Base-by-base conservation (phyloP, 2,888 invertebrate species). In the Zygaena filipendulae region DNA sequence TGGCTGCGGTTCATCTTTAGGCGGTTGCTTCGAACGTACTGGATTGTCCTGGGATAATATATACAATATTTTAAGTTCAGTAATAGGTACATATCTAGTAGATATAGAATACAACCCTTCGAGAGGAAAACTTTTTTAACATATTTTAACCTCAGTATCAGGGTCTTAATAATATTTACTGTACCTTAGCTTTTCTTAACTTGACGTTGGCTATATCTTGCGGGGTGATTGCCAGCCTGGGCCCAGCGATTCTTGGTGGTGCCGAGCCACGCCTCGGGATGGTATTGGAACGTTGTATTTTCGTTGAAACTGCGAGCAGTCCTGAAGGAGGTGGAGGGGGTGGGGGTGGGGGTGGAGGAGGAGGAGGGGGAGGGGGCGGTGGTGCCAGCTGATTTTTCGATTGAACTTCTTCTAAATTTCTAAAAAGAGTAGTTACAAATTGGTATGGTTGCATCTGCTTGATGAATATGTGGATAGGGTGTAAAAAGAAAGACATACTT, bases 131-230 rank as follows among this genome's bases (percentile, higher is more conserved):
- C n/a, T n/a, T n/a, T n/a, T n/a, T n/a, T n/a, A n/a, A n/a, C n/a
- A n/a, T n/a, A n/a, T n/a, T n/a, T n/a, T n/a, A n/a, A n/a, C n/a
- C n/a, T n/a, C n/a, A n/a, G n/a, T n/a, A n/a, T n/a, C n/a, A n/a
- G n/a, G n/a, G n/a, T n/a, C n/a, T n/a, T n/a, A n/a, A n/a, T n/a
- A n/a, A n/a, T n/a, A n/a, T n/a, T n/a, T n/a, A n/a, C n/a, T n/a
- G 35, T 41, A 74, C 77, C 68, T 64, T 74, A 10, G 75, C 52
- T 47, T 74, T 79, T 34, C 75, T 60, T 27, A 79, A 44, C 37
- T 77, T 79, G 9, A 79, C 77, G 38, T 74, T 77, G 4, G 77
- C 77, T 3, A 79, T 77, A 30, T 79, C 77, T 30, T 77, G 61
- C 3, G 79, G 77, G 3, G 77, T 79, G 36, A 79, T 79, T 2